A percentile compares a stretch with the other conserved stretches of the same genome.
These are phyloP conservation scores for Prunella fulvescens DNA, from an alignment of 2,113 vertebrate genomes.

Conservation along the genomic window DNA sequence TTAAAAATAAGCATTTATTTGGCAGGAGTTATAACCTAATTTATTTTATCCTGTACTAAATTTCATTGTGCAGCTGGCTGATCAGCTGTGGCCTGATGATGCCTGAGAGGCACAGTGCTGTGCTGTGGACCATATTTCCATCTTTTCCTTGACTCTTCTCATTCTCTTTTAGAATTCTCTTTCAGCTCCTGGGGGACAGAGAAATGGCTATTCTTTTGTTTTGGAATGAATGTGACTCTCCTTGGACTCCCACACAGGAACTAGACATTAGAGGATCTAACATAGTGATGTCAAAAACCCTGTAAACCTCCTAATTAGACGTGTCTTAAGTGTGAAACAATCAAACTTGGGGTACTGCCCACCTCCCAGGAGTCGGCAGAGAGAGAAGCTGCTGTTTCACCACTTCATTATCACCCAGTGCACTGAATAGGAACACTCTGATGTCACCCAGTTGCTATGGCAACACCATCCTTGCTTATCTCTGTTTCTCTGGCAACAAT, in stretches of 20 bases:
- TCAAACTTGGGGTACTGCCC: not conserved
- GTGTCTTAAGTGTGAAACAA: constrained; percentile 4
- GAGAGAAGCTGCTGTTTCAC: constrained; percentile 9
- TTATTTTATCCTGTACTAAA: constrained; percentile 9
- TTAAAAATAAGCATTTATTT: constrained; percentile 38
- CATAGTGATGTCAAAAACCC: not conserved
- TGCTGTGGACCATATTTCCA: not conserved
- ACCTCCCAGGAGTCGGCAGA: not conserved
- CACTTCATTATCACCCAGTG: constrained; percentile 53
- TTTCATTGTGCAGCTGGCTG: constrained; percentile 33
- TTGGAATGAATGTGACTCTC: not conserved
- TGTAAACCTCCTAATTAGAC: constrained; percentile 33
- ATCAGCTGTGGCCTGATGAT: constrained; percentile 42
- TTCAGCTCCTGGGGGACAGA: not conserved
- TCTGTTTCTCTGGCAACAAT: constrained; percentile 74
- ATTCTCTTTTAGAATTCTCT: not conserved
- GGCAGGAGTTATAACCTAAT: not conserved
- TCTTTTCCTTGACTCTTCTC: constrained; percentile 4
- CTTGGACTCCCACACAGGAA: not conserved
- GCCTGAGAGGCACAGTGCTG: constrained; percentile 23
- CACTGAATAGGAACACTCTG: constrained; percentile 21
- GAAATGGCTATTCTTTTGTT: not conserved
- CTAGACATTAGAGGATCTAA: not conserved
- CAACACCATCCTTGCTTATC: constrained; percentile 61
- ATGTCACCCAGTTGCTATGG: constrained; percentile 71